These are phyloP conservation scores for Asbolus verrucosus DNA, from an alignment of 1,140 invertebrate genomes.

Conservation along the genomic window DNA sequence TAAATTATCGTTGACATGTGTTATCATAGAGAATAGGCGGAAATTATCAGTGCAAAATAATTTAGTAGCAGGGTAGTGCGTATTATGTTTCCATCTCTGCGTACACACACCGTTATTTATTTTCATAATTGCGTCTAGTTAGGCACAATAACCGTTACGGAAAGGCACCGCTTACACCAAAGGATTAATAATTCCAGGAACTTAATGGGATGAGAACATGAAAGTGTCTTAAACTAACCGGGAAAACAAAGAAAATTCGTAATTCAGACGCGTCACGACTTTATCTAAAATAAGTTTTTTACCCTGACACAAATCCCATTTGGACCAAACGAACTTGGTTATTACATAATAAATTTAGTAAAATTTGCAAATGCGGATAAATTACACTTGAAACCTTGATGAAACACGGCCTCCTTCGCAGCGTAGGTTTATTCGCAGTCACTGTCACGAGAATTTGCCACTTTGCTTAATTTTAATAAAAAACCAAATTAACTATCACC, in stretches of 20 bases:
- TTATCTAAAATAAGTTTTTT: slow-evolving; percentile 3
- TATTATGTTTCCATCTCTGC: neutral
- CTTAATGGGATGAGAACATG: neutral
- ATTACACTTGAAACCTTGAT: neutral
- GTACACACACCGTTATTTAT: neutral
- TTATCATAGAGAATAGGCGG: neutral
- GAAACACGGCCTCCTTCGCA: neutral
- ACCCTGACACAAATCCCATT: slow-evolving; percentile 3
- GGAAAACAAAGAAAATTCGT: slow-evolving; percentile 2
- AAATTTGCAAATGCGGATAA: neutral
- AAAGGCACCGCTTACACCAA: neutral
- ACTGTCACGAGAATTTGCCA: too few species aligned
- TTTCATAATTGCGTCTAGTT: neutral
- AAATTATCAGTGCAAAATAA: neutral
- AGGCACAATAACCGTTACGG: too few species aligned
- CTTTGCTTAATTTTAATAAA: too few species aligned
- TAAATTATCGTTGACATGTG: slow-evolving; percentile 10
- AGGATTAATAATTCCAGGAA: neutral
- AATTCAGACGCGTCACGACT: neutral
- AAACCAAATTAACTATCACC: too few species aligned
- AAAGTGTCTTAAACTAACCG: neutral
- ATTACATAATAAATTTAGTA: neutral
- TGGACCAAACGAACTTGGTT: slow-evolving; percentile 1
- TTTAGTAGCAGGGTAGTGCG: neutral
- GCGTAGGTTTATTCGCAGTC: neutral